Evolutionary conservation across 2,888 invertebrate genomes (phyloP), one percentile per base, ranked within the genome.

Genomic region (Balanococcus diminutus): DNA sequence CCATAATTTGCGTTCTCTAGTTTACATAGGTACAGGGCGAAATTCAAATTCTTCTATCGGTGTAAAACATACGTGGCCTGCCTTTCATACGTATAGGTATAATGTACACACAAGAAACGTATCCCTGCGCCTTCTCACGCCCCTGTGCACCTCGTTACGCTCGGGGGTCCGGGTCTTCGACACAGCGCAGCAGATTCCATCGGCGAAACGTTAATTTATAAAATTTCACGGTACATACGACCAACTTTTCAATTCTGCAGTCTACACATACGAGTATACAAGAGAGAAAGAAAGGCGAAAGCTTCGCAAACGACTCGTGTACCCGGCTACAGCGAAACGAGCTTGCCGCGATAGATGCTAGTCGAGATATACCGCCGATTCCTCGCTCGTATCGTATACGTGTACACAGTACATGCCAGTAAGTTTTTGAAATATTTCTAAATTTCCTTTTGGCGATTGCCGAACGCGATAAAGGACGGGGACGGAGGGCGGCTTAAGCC

Each of bases 361-460:
- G 56, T 56, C 56, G 56, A 56, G 56, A 56, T 56, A 46, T 8
- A 46, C 46, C 16, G 6, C 8, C 3, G n/a, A 46, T 6, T 46
- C n/a, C 46, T 46, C 46, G 39, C 11, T 11, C 56, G 22, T 22
- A 56, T 19, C 3, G 19, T 56, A 22, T 56, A 56, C 19, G 22
- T 9, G 56, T 8, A 51, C 19, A 51, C 4, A 19, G 19, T 8
- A 56, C 56, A 8, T 22, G 56, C 14, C 14, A 28, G 67, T 14
- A 67, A 67, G 28, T 67, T 67, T 67, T 67, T 67, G 67, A 67
- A 67, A 67, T 67, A 67, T 67, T 28, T 28, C 67, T 56, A 56
- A 56, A 56, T 56, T 56, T 67, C 67, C 67, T 28, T 67, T 67
- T 16, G 67, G 67, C 67, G 28, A 67, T 67, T 67, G 16, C 46